Conservation (phyloP, 2,888 invertebrate species). For the Callinectes sapidus region DNA sequence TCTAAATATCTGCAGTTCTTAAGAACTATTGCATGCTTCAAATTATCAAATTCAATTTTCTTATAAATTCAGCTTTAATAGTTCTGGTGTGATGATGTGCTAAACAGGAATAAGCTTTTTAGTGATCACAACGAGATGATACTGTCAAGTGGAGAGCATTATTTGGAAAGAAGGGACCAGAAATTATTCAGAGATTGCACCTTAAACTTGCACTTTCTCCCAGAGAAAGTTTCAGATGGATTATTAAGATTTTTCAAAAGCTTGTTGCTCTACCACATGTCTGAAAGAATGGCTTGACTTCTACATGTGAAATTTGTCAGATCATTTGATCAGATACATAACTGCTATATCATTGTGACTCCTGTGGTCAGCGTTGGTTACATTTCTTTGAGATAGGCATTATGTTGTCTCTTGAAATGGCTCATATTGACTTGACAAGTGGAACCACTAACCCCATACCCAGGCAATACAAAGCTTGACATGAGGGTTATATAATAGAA, state of each 20-base stretch:
- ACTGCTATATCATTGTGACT: not conserved
- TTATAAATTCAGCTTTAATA: not conserved
- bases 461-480: not conserved
- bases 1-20: not conserved
- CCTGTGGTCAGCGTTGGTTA: not conserved
- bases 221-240: not conserved
- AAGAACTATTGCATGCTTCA: slow-evolving; percentile 4
- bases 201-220: not conserved
- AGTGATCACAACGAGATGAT: not conserved
- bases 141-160: not conserved
- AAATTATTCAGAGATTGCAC: not conserved
- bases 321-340: not conserved
- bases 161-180: not conserved
- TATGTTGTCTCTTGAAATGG: slow-evolving; percentile 14
- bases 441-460: not conserved
- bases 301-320: not conserved
- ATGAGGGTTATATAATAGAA: not conserved
- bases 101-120: slow-evolving; percentile 9
- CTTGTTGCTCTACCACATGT: slow-evolving; percentile 17
- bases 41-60: slow-evolving; percentile 10
- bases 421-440: not conserved
- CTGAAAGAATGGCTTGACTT: not conserved
- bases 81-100: slow-evolving; percentile 7
- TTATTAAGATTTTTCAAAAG: not conserved
- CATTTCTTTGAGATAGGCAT: not conserved